A percentile compares a stretch with the other conserved stretches of the same genome.
Evolutionary conservation across 2,113 vertebrate genomes (phyloP).

Genomic region (Zapornia atra): DNA sequence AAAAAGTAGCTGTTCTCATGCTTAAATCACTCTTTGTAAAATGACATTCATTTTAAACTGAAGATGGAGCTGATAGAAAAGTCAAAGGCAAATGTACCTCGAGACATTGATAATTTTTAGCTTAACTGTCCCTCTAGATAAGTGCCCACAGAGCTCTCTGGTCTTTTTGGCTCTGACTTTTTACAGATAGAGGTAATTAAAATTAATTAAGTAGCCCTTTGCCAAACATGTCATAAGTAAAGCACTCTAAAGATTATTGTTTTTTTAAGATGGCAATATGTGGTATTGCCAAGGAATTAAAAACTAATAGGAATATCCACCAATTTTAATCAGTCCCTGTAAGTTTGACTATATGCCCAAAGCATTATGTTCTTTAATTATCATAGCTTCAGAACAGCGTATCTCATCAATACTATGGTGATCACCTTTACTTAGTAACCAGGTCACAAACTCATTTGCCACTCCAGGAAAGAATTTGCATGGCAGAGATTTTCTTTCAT

Average conservation of each 20-base stretch:
- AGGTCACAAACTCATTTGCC: slow-evolving; percentile 21
- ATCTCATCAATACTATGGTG: not conserved
- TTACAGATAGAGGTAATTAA: not conserved
- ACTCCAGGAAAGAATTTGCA: not conserved
- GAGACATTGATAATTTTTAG: not conserved
- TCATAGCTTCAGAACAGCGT: not conserved
- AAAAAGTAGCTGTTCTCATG: not conserved
- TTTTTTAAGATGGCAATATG: not conserved
- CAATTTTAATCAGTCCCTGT: not conserved
- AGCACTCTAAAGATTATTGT: not conserved
- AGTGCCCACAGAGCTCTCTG: not conserved
- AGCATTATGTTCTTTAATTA: not conserved
- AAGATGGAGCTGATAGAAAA: not conserved
- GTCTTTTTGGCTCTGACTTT: not conserved
- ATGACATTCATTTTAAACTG: not conserved
- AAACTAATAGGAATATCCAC: not conserved
- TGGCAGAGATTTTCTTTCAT: slow-evolving; percentile 18
- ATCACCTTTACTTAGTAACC: slow-evolving; percentile 1
- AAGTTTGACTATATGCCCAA: not conserved
- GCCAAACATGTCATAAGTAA: not conserved
- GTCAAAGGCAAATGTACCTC: not conserved
- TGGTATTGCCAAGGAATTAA: not conserved
- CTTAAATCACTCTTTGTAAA: not conserved
- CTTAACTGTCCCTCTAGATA: not conserved
- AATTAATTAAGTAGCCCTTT: not conserved